Percentiles rank a stretch among this genome's conserved stretches.
These are phyloP conservation scores for Hypsibius dujardini DNA, from an alignment of 1,140 invertebrate genomes.

Conservation along the genomic window DNA sequence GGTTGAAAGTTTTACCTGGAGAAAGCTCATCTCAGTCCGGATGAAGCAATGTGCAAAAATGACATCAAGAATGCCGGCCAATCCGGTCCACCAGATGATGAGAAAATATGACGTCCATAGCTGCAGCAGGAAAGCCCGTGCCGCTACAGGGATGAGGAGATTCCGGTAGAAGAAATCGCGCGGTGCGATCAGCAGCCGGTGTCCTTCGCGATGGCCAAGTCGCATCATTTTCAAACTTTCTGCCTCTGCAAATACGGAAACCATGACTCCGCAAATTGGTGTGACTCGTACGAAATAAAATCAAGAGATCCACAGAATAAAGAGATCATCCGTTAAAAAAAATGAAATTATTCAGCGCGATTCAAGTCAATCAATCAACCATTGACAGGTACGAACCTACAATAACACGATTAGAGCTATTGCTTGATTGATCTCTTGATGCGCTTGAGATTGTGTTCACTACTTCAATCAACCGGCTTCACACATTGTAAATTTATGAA, in stretches of 20 bases:
- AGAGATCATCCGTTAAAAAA: too few species aligned
- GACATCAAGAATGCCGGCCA: background rate
- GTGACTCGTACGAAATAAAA: background rate
- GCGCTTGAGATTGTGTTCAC: too few species aligned
- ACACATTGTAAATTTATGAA: too few species aligned
- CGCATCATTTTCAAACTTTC: background rate
- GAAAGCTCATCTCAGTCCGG: background rate
- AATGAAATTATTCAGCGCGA: too few species aligned
- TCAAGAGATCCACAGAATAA: too few species aligned
- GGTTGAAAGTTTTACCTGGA: too few species aligned
- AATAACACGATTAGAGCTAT: too few species aligned
- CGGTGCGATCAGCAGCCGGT: background rate
- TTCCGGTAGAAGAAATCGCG: background rate
- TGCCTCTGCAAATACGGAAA: conserved; percentile 3
- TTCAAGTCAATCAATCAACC: too few species aligned
- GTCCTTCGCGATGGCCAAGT: background rate
- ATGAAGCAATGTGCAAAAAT: background rate
- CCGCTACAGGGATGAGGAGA: background rate
- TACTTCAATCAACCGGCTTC: too few species aligned
- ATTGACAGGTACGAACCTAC: too few species aligned
- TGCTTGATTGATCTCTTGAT: too few species aligned
- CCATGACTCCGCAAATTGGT: background rate
- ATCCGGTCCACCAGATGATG: background rate
- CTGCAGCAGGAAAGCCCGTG: background rate
- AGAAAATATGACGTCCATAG: background rate